Base-by-base conservation (phyloP, 2,797 vertebrate species). In the Chaunax sp. region DNA sequence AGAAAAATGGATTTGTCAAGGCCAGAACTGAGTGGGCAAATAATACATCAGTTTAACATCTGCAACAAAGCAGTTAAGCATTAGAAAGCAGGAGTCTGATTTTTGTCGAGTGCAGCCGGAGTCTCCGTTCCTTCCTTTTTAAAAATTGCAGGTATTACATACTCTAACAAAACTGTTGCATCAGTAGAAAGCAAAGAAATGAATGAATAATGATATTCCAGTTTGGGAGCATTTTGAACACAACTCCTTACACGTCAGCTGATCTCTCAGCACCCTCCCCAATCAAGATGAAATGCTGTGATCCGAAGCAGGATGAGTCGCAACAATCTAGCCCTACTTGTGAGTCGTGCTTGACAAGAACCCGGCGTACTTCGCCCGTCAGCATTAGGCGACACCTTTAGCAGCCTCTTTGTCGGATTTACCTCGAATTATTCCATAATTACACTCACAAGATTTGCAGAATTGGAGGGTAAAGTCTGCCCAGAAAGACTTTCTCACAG, bases 1-100 rank as follows among this genome's bases (percentile, higher is more conserved):
- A 38, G 23, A 63, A 56, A 30, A 52, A 35, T 26, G 10, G 6
- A 55, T 73, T 60, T 53, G 50, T 81, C 73, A 69, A 69, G 70
- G 52, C 70, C 47, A 28, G 22, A 63, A 47, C 6, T 26, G 28
- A 55, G 53, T 45, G 28, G 38, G 49, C n/a, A 23, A 52, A 62
- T 58, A 45, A 37, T 4, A 25, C 28, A 19, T 16, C 44, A 40
- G 7, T 14, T 51, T 20, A 57, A 66, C 58, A 45, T 50, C 35
- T 28, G 45, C 18, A 46, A 41, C 20, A 28, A 55, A 44, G 26
- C 14, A 23, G n/a, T 10, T 20, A 15, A 46, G 47, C 19, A 16
- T 26, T 23, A 50, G 3, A 26, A 33, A 50, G 20, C 30, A 53
- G 0, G 33, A 64, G 33, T 60, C 6, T 26, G 45, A 30, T 55